Conservation (phyloP, 2,888 invertebrate species). For the Melieria crassipennis region DNA sequence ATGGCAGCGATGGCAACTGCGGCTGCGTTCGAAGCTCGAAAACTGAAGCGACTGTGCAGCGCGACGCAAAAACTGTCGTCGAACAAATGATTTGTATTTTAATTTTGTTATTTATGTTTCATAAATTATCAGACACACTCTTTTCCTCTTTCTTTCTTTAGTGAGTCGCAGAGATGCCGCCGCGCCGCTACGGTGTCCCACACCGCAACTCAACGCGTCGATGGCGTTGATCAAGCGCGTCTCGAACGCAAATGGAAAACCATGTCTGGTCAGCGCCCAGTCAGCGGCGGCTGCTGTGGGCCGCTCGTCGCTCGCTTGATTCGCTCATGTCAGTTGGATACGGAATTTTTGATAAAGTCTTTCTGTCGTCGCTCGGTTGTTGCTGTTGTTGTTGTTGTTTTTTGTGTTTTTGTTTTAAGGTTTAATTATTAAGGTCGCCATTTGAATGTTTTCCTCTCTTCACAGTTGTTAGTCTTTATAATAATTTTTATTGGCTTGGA, state of each 20-base stretch:
- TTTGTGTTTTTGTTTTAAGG: conserved; percentile 33
- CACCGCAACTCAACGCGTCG: too few species aligned
- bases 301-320: neutral
- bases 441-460: conserved; percentile 28
- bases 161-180: too few species aligned
- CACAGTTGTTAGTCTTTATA: neutral
- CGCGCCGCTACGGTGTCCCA: too few species aligned
- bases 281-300: too few species aligned
- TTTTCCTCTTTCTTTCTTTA: too few species aligned
- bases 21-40: neutral
- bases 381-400: conserved; percentile 10
- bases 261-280: too few species aligned
- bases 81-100: conserved; percentile 64
- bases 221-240: too few species aligned
- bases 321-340: conserved; percentile 14
- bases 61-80: conserved; percentile 58
- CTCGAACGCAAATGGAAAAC: too few species aligned
- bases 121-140: conserved; percentile 62
- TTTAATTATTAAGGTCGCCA: conserved; percentile 40
- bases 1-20: neutral
- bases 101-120: conserved; percentile 63
- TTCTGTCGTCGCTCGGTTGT: conserved; percentile 44
- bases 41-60: neutral
- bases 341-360: conserved; percentile 26
- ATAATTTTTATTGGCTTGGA: neutral